Base-by-base conservation (phyloP, 2,888 invertebrate genomes). In the Poecilobothrus nobilitatus region DNA sequence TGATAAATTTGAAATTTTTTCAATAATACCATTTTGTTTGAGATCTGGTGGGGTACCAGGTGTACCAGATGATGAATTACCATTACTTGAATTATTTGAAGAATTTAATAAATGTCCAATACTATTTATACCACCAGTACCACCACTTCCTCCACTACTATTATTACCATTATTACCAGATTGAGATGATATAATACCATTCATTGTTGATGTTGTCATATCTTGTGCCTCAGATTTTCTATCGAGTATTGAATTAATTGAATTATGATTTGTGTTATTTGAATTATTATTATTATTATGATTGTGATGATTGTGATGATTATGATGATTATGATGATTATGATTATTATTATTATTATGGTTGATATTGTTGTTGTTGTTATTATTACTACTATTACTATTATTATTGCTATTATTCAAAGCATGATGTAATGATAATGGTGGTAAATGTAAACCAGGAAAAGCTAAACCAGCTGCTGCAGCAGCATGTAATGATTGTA, bases 401-500 rank as follows among this genome's bases (percentile, higher is more conserved):
- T 73, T 74, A 53, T 68, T 74, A 72, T 71, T 68, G 63, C 68
- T 70, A 68, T 76, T 76, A 1, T 74, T 77, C 69, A 81, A 69
- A 8, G 81, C 78, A 73, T 80, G 81, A 71, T 81, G 81, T 27
- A 82, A 78, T 9, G 84, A 81, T 22, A 83, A 76, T 65, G 83
- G 80, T 72, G 84, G 79, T 78, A 84, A 76, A 76, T 84, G 80
- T 72, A 84, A 71, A 70, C 84, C 84, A 65, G 78, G 85, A 78
- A 75, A 85, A 70, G 74, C 84, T 75, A 77, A 77, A 1, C 81
- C 75, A 72, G 79, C 73, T 80, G 85, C 74, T 81, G 88, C 80
- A 80, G 82, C 78, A 79, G 82, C 74, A 74, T 91, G 91, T 66
- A 91, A 81, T 61, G 89, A 88, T 78, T 91, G 91, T 67, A 91